Percentiles rank a stretch among this genome's conserved stretches.
Conservation (phyloP, 1,140 invertebrate species). For the Solen grandis region DNA sequence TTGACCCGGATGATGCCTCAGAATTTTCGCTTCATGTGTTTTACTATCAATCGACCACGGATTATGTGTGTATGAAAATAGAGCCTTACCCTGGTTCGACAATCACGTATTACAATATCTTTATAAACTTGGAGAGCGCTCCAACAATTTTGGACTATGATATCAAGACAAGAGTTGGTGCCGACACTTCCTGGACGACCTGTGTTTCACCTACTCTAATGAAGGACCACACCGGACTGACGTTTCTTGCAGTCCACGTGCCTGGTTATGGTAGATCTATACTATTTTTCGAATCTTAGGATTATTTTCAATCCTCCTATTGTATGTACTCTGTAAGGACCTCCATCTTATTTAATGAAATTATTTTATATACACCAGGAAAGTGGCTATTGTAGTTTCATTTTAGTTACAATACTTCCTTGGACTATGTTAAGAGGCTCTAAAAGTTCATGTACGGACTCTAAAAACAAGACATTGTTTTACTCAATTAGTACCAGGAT, state of each 20-base stretch:
- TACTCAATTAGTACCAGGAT: too few relatives aligned
- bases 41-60: slow-evolving; percentile 6
- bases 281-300: too few relatives aligned
- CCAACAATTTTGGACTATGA: slow-evolving; percentile 24
- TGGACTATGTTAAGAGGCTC: too few relatives aligned
- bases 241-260: background rate
- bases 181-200: background rate
- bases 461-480: too few relatives aligned
- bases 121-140: background rate
- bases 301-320: too few relatives aligned
- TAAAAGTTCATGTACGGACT: too few relatives aligned
- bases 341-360: too few relatives aligned
- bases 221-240: slow-evolving; percentile 22
- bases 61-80: slow-evolving; percentile 21
- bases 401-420: too few relatives aligned
- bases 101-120: background rate
- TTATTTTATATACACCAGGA: too few relatives aligned
- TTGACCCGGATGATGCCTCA: too few relatives aligned
- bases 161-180: background rate
- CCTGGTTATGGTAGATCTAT: slow-evolving; percentile 21
- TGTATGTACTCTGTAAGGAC: too few relatives aligned
- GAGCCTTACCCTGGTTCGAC: background rate
- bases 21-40: slow-evolving; percentile 31
- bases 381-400: too few relatives aligned
- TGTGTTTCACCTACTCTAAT: slow-evolving; percentile 11